phyloP scores from a whole-genome alignment of 2,888 invertebrate genomes.

The Gandaritis pyraliata region DNA sequence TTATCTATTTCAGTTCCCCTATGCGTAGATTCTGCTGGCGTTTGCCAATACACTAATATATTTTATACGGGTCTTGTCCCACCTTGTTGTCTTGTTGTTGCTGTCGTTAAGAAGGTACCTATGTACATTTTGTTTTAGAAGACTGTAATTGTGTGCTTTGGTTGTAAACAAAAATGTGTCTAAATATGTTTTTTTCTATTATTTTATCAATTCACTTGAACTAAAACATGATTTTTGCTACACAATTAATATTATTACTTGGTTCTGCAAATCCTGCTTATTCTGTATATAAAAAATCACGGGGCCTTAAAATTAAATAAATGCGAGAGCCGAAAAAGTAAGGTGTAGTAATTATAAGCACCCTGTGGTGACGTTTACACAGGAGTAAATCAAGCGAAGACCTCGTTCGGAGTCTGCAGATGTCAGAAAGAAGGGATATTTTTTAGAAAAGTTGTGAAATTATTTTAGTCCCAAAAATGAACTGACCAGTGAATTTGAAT shows the following conservation, averaged over 20 bases:
- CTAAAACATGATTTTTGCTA: no score
- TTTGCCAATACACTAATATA: slow-evolving; percentile 21
- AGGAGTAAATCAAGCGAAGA: slow-evolving; percentile 27
- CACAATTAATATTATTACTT: no score
- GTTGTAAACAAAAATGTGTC: no score
- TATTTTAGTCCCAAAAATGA: no score
- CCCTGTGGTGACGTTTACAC: slow-evolving; percentile 30
- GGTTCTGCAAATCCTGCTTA: no score
- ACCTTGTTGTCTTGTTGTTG: no score
- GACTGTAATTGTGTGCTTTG: no score
- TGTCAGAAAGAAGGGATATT: slow-evolving; percentile 17
- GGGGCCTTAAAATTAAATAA: background rate
- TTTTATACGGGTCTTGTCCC: slow-evolving; percentile 24
- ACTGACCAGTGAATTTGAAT: no score
- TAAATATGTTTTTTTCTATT: no score
- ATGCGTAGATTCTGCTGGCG: slow-evolving; percentile 17
- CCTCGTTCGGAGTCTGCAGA: slow-evolving; percentile 23
- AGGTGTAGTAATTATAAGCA: slow-evolving; percentile 42
- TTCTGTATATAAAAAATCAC: background rate
- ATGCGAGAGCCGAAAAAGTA: slow-evolving; percentile 31
- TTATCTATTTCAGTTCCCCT: slow-evolving; percentile 24
- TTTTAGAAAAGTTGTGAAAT: background rate
- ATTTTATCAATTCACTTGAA: slow-evolving; percentile 12
- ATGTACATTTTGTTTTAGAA: no score
- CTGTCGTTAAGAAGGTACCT: no score